A percentile compares a stretch with the other conserved stretches of the same genome.
Evolutionary conservation across 2,113 vertebrate genomes (phyloP).

Genomic region (Nesoenas mayeri): DNA sequence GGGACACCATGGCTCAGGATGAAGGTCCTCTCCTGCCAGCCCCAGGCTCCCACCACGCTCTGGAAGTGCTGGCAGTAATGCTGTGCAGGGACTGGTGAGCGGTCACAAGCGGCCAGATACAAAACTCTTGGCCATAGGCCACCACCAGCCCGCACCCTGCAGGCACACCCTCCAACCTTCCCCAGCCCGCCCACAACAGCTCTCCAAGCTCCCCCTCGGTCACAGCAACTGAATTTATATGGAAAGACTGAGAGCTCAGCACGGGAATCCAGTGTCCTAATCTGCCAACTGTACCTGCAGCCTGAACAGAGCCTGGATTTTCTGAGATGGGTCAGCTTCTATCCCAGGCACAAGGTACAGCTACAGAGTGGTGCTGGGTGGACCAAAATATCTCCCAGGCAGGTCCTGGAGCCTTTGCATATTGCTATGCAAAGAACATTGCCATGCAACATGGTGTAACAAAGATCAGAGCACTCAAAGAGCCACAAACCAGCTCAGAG

Average conservation of each 20-base stretch:
- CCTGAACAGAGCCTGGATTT: not conserved
- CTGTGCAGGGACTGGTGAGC: not conserved
- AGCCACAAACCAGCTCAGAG: not conserved
- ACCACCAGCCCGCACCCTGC: not conserved
- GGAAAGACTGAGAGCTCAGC: not conserved
- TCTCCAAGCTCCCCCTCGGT: not conserved
- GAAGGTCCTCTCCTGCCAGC: not conserved
- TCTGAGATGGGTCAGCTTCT: not conserved
- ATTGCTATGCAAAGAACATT: not conserved
- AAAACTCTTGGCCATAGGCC: not conserved
- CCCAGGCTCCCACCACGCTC: not conserved
- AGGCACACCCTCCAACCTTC: rapidly evolving
- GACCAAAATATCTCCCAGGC: rapidly evolving
- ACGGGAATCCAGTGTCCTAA: not conserved
- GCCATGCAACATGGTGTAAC: rapidly evolving
- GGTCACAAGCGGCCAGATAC: not conserved
- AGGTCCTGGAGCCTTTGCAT: not conserved
- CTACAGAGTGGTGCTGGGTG: rapidly evolving
- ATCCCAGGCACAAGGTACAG: rapidly evolving
- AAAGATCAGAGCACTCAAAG: not conserved
- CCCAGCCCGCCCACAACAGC: not conserved
- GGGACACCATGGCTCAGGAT: not conserved
- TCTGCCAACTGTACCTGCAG: not conserved
- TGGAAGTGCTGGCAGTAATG: not conserved
- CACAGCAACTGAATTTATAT: not conserved